Evolutionary conservation across 2,797 vertebrate genomes (phyloP).

Genomic region (Podargus strigoides): DNA sequence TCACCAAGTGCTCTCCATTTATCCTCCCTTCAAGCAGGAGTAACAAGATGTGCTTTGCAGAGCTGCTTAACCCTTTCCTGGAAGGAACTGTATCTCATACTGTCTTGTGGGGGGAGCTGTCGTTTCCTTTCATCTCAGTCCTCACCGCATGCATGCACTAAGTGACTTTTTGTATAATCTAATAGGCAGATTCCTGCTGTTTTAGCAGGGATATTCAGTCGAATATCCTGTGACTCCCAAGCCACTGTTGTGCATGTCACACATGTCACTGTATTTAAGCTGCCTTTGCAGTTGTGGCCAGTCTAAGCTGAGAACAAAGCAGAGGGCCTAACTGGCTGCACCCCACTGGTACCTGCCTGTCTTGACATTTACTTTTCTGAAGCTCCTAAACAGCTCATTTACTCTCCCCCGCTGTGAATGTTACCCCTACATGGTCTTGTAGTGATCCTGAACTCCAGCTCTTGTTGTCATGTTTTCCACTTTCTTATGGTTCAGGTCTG

Average conservation of each 20-base stretch:
- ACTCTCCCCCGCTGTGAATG: neutral
- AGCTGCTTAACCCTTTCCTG: neutral
- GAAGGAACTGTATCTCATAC: neutral
- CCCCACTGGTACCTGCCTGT: neutral
- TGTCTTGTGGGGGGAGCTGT: neutral
- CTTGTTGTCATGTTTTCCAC: neutral
- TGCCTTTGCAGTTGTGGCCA: neutral
- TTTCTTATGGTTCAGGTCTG: neutral
- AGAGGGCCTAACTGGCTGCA: neutral
- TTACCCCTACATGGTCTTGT: rapidly evolving
- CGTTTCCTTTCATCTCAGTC: neutral
- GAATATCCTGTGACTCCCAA: neutral
- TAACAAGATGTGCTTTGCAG: neutral
- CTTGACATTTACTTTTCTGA: neutral
- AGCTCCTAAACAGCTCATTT: neutral
- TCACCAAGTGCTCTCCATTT: neutral
- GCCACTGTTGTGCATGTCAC: neutral
- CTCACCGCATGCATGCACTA: neutral
- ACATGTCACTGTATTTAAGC: neutral
- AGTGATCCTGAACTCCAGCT: neutral
- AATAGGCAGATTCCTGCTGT: neutral
- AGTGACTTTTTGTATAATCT: neutral
- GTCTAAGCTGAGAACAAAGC: neutral
- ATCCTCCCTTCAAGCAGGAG: neutral
- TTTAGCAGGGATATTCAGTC: neutral